Evolutionary conservation across 2,113 vertebrate species (phyloP).

Genomic region (Rattus norvegicus): DNA sequence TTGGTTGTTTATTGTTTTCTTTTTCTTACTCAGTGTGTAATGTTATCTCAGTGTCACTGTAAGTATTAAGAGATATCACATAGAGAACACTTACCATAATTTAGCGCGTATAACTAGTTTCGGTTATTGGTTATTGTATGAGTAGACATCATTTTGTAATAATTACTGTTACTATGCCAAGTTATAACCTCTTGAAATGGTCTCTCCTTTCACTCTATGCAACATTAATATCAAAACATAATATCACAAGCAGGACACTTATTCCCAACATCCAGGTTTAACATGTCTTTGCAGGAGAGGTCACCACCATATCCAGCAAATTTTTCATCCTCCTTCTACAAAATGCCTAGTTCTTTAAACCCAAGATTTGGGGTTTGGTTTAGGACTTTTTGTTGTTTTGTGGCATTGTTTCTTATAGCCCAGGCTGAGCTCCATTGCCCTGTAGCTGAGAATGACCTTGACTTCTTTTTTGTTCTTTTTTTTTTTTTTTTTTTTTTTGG

Average conservation of each 20-base stretch:
- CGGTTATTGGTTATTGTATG: neutral
- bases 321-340: neutral
- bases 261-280: neutral
- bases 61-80: neutral
- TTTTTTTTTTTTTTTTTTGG: too few relatives aligned
- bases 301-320: neutral
- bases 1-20: neutral
- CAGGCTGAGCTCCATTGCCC: neutral
- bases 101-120: neutral
- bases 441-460: neutral
- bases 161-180: neutral
- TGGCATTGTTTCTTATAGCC: neutral
- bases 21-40: neutral
- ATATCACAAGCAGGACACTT: neutral
- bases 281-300: neutral
- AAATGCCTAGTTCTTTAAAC: neutral
- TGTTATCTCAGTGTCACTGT: neutral
- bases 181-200: neutral
- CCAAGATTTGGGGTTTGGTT: neutral
- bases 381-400: neutral
- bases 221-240: neutral
- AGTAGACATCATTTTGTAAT: conserved; percentile 4
- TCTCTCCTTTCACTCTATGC: neutral
- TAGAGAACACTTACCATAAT: neutral
- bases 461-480: too few relatives aligned